phyloP scores from a whole-genome alignment of 2,888 invertebrate species.

The Dryadula phaetusa region DNA sequence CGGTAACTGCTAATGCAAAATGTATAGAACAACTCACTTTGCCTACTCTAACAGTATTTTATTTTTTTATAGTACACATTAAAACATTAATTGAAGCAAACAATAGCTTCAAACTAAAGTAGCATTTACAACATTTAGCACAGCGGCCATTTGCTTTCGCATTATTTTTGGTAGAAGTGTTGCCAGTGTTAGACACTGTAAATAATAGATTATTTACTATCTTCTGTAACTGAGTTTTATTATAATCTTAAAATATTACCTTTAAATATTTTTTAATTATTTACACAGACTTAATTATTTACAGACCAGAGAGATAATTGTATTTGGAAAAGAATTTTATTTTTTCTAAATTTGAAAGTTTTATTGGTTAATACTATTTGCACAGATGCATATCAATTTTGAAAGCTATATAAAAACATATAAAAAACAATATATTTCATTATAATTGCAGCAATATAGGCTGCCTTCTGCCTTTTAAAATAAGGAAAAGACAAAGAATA shows the following conservation, averaged over 20 bases:
- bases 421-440: too few relatives aligned
- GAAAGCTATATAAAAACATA: too few relatives aligned
- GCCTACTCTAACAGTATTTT: conserved; percentile 17
- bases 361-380: too few relatives aligned
- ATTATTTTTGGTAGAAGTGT: conserved; percentile 4
- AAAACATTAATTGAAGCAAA: conserved; percentile 8
- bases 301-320: too few relatives aligned
- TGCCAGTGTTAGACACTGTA: not conserved
- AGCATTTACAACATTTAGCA: conserved; percentile 30
- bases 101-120: not conserved
- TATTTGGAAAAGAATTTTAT: too few relatives aligned
- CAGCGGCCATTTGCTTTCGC: conserved; percentile 64
- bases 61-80: conserved; percentile 23
- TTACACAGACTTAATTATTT: too few relatives aligned
- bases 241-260: too few relatives aligned
- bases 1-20: conserved; percentile 19
- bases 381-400: too few relatives aligned
- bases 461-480: too few relatives aligned
- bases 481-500: too few relatives aligned
- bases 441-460: too few relatives aligned
- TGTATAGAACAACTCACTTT: conserved; percentile 45
- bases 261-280: not conserved
- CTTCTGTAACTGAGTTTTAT: not conserved
- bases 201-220: not conserved
- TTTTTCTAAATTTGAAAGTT: too few relatives aligned